phyloP scores from a whole-genome alignment of 2,888 invertebrate species.

The Troides helena region DNA sequence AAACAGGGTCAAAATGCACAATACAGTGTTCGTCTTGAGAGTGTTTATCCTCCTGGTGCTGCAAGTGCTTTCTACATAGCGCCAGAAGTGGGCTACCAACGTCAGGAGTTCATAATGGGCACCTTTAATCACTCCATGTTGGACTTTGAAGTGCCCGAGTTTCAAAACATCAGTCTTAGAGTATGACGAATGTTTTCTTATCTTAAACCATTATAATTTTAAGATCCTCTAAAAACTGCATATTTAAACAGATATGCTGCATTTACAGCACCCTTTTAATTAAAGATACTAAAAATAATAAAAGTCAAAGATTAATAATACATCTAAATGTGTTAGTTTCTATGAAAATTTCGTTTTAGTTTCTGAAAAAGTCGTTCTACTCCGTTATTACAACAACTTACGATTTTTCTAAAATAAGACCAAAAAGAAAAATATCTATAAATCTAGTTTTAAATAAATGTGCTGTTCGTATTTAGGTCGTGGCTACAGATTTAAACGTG shows the following conservation, averaged over 20 bases:
- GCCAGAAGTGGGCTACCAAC: constrained; percentile 81
- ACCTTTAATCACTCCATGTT: constrained; percentile 76
- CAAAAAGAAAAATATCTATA: too few relatives aligned
- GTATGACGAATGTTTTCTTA: constrained; percentile 37
- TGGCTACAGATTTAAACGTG: constrained; percentile 59
- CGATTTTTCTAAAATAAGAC: too few relatives aligned
- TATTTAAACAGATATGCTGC: too few relatives aligned
- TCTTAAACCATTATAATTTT: neutral
- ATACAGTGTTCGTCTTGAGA: constrained; percentile 70
- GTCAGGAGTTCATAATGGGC: constrained; percentile 78
- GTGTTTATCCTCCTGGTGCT: constrained; percentile 53
- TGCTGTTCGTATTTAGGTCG: constrained; percentile 44
- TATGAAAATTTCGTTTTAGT: too few relatives aligned
- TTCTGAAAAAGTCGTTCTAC: too few relatives aligned
- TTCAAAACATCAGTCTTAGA: constrained; percentile 67
- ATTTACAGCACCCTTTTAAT: too few relatives aligned
- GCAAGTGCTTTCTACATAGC: constrained; percentile 80
- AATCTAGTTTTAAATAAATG: too few relatives aligned
- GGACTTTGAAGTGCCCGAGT: constrained; percentile 79
- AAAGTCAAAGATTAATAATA: too few relatives aligned
- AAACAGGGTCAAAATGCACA: constrained; percentile 80
- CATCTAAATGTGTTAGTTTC: too few relatives aligned
- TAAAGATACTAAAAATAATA: too few relatives aligned
- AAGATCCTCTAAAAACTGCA: too few relatives aligned
- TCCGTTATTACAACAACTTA: too few relatives aligned